phyloP scores from a whole-genome alignment of 2,113 vertebrate species.

The Cynoglossus semilaevis region DNA sequence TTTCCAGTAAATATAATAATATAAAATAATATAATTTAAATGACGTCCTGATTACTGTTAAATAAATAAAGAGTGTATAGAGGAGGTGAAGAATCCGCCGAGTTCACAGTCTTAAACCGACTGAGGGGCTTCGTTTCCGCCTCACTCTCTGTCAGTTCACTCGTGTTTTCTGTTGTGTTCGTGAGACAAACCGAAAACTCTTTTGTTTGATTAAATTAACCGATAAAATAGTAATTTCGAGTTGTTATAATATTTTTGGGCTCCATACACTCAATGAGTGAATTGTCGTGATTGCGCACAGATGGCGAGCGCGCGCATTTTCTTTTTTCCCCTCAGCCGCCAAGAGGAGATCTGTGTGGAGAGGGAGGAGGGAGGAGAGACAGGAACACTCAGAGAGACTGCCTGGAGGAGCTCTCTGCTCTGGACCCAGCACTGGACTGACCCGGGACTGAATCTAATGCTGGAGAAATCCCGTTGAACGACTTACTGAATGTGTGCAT shows the following conservation, averaged over 20 bases:
- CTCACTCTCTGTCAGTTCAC: too few species aligned
- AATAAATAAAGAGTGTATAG: too few species aligned
- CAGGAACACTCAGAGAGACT: constrained; percentile 37
- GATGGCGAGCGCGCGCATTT: constrained; percentile 48
- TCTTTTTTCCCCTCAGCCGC: constrained; percentile 9
- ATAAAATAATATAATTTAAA: too few species aligned
- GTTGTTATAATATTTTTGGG: background rate
- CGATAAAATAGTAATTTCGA: background rate
- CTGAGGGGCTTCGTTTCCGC: too few species aligned
- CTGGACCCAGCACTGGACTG: constrained; percentile 20
- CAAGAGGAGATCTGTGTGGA: constrained; percentile 20
- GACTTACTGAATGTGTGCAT: constrained; percentile 1
- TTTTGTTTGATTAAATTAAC: background rate
- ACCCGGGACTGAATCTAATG: constrained; percentile 20
- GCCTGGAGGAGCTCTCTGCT: constrained; percentile 33
- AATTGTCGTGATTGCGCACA: constrained; percentile 43
- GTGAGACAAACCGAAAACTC: too few species aligned
- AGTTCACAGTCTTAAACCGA: too few species aligned
- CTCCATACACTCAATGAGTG: constrained; percentile 55
- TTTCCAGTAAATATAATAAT: too few species aligned
- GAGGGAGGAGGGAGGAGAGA: constrained; percentile 43
- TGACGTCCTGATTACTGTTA: too few species aligned
- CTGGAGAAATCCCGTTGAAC: constrained; percentile 22
- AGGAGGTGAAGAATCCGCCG: too few species aligned
- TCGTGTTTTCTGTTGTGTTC: too few species aligned